Base-by-base conservation (phyloP, 2,888 invertebrate species). In the Napeogenes sylphis region DNA sequence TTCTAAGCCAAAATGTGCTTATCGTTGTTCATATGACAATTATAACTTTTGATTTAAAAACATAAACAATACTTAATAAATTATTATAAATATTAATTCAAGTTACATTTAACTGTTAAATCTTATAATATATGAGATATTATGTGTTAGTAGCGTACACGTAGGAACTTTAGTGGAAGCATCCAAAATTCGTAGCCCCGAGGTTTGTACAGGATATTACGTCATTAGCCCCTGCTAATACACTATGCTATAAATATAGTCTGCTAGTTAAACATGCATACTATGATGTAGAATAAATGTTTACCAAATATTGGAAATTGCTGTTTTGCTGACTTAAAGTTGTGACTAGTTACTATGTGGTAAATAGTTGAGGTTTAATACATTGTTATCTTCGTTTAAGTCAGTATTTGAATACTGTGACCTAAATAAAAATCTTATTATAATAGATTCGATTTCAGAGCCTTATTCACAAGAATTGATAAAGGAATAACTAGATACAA, bases 131-230 rank as follows among this genome's bases (percentile, higher is more conserved):
- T 14, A 14, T 5, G 2, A 5, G n/a, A 13, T 14, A 51, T 30
- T 30, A 30, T 30, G 30, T 51, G 30, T 51, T 51, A 10, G 30
- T 0, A 8, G 21, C 35, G 14, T 30, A 51, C 10, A 51, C 30
- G 10, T 21, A 21, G 21, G 21, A 30, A 51, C 21, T 30, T 10
- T 30, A 51, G 21, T 51, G 30, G 30, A 30, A 51, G n/a, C 51
- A 30, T 51, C 30, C 30, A 42, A 10, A 51, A 21, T 10, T 51
- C 51, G 4, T 30, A 21, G 21, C 30, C 51, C 47, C 30, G 30
- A 51, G 30, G 51, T 51, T 30, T 12, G 3, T 30, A 51, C 51
- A 51, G 51, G 51, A 51, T 51, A 51, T 51, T 51, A 51, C 30
- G 8, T 30, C 30, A 51, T 51, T 51, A 10, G 30, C 30, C 51